Conservation (phyloP, 2,888 invertebrate species). For the Philonicus albiceps region DNA sequence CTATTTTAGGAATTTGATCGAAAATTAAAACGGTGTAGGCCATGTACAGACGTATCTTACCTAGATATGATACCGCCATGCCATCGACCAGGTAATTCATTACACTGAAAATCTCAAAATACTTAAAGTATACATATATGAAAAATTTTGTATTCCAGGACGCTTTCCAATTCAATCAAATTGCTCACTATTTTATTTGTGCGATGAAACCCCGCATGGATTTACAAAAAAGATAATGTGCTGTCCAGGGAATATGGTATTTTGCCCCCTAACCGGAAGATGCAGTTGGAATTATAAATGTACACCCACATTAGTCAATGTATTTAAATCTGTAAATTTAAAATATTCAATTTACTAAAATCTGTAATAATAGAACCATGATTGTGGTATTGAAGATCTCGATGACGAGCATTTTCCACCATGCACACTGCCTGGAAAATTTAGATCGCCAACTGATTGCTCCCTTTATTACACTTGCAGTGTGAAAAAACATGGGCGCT, state of each 20-base stretch:
- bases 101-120: background rate
- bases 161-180: constrained; percentile 60
- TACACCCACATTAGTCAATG: constrained; percentile 53
- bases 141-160: constrained; percentile 50
- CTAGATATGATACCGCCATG: constrained; percentile 1
- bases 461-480: constrained; percentile 63
- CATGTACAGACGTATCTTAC: background rate
- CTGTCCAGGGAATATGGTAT: constrained; percentile 58
- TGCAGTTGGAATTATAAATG: constrained; percentile 57
- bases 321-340: background rate
- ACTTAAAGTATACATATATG: background rate
- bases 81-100: constrained; percentile 10
- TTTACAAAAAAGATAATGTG: constrained; percentile 55
- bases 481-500: constrained; percentile 55
- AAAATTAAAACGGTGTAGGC: background rate
- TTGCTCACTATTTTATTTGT: constrained; percentile 59
- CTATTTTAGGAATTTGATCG: background rate
- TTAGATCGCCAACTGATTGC: constrained; percentile 60
- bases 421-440: constrained; percentile 59
- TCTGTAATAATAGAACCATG: constrained; percentile 49
- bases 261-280: constrained; percentile 54
- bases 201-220: constrained; percentile 51
- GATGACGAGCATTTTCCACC: constrained; percentile 58
- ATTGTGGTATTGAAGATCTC: constrained; percentile 55
- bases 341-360: background rate